Base-by-base conservation (phyloP, 2,797 vertebrate species). In the Fratercula arctica region DNA sequence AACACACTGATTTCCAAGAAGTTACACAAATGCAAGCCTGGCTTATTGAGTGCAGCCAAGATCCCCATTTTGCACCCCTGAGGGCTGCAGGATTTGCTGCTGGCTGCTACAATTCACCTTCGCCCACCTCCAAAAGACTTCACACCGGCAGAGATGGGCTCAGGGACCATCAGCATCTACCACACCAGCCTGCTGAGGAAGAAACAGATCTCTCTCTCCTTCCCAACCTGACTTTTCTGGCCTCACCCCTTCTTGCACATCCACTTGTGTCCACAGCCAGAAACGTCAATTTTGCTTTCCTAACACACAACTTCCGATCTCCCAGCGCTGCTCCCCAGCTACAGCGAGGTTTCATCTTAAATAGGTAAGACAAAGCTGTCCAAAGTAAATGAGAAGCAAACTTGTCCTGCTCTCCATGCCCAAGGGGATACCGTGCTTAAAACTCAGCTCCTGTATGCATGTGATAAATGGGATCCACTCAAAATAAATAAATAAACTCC, bases 391-490 rank as follows among this genome's bases (percentile, higher is more conserved):
- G 80, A 94, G 95, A 86, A 81, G 85, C 54, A 93, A 64, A 66
- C 87, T 50, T 64, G 87, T 89, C 91, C 87, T 88, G 72, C 56
- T 94, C 91, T 94, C 72, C 53, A 17, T 3, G 37, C 91, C 84
- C 73, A 63, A 89, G 60, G 91, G 89, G 60, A 80, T 0, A 6
- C 67, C 82, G 45, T 1, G 2, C n/a, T 95, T 37, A 8, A 74
- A 54, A 67, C 79, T 72, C 28, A 37, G 79, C 81, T 93, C 78
- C 81, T 96, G 90, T 69, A 31, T 1, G 10, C 12, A 2, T 41
- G 45, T 16, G 74, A 97, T 96, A 95, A 96, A 97, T 24, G 87
- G 43, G 75, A 90, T 81, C 83, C 93, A 37, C 79, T 83, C 67
- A 4, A 95, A 96, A 89, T 59, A 93, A 97, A 90, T 51, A 93